Base-by-base conservation (phyloP, 2,797 vertebrate genomes). In the Gobionotothen gibberifrons region DNA sequence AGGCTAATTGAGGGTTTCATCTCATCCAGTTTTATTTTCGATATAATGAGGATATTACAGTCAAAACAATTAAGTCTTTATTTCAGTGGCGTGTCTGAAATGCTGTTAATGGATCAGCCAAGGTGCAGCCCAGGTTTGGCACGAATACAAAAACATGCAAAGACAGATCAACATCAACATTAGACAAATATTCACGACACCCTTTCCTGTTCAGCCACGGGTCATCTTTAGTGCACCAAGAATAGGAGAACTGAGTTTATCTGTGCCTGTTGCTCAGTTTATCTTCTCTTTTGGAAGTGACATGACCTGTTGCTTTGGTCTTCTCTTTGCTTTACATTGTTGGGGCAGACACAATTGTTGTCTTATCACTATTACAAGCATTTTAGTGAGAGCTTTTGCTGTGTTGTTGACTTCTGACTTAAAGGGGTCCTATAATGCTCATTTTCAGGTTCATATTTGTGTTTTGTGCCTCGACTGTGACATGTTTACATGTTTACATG, bases 1-100 rank as follows among this genome's bases (percentile, higher is more conserved):
- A 69, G 71, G 59, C 60, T 72, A 66, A 78, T 82, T 71, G 65
- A 65, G 63, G 52, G 43, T 74, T 88, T 85, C 59, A 14, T 81
- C 47, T 72, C 61, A 47, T 64, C 5, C 66, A 36, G 46, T 82
- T 79, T 36, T 76, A 69, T 72, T 65, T 81, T 72, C 61, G 39
- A 64, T 63, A 59, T 36, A 66, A 61, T 67, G 32, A 63, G 51
- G 46, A 58, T 43, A 71, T 82, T 69, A 78, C 40, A 54, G 42
- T 74, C 65, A 72, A 71, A 69, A 66, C 47, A 72, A 54, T 74
- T 74, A 29, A 11, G 11, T 42, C 2, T 9, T 70, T 46, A 71
- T 39, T 48, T 22, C 22, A 21, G 61, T 52, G 51, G 15, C 29
- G 44, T 52, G 59, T 62, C 36, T 32, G 43, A 67, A 62, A 54